These are phyloP conservation scores for Aspidiotus rigidus DNA, from an alignment of 2,888 invertebrate genomes.

Conservation along the genomic window DNA sequence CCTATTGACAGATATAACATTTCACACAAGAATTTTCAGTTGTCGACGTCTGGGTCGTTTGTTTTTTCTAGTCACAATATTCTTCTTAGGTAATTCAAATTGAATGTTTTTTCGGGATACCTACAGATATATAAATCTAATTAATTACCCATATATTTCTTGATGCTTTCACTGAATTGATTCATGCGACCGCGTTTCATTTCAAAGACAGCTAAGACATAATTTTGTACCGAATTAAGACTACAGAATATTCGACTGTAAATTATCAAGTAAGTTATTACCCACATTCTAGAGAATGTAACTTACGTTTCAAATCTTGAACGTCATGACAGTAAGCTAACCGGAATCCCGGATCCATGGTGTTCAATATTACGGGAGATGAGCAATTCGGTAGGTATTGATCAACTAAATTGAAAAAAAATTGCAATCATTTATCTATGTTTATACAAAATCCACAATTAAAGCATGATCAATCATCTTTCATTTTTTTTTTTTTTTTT, in stretches of 20 bases:
- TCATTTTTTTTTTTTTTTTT: no score
- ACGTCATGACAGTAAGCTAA: constrained; percentile 27
- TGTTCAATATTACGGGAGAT: constrained; percentile 19
- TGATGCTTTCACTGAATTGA: constrained; percentile 19
- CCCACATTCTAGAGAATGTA: neutral
- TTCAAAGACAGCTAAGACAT: neutral
- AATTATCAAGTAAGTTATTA: neutral
- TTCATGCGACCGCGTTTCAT: neutral
- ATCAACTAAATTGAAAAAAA: neutral
- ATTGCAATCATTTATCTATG: no score
- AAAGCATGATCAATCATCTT: no score
- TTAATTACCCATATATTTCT: constrained; percentile 26
- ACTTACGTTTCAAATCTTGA: constrained; percentile 11
- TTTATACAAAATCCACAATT: no score
- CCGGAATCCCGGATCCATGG: constrained; percentile 24
- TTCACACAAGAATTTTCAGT: no score
- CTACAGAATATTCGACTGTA: neutral
- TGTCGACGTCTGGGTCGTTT: no score
- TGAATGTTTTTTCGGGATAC: no score
- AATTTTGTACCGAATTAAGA: neutral
- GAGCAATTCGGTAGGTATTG: constrained; percentile 22
- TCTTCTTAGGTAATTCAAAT: no score
- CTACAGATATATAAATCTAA: neutral
- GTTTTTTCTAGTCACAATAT: no score
- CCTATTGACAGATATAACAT: no score